Base-by-base conservation (phyloP, 2,113 vertebrate species). In the Archocentrus centrarchus region DNA sequence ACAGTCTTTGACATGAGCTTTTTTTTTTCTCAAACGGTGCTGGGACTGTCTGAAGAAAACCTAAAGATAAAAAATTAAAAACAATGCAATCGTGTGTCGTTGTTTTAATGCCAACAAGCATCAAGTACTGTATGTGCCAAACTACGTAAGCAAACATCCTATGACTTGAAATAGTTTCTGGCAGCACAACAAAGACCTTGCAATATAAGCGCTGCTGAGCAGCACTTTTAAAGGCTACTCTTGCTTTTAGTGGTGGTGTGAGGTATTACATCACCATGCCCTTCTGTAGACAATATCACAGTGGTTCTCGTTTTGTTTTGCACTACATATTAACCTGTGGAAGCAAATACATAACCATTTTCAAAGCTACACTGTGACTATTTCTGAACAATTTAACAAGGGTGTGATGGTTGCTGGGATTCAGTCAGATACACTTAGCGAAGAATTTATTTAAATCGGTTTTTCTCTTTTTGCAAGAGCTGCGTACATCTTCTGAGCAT, bases 121-220 rank as follows among this genome's bases (percentile, higher is more conserved):
- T 32, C 7, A 35, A 61, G 15, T 9, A 18, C 37, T 11, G 14
- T 44, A 50, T 39, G 27, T 79, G 14, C 14, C 41, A 60, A 60
- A 18, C 18, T 53, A 41, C 24, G 61, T 62, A n/a, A 50, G 15
- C 10, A 82, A 76, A 57, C 77, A 58, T 32, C 32, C 44, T 77
- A 17, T 18, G 13, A 8, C 15, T 47, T 83, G 8, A 75, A 81
- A 37, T 32, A 61, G 73, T 15, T 66, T 60, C 44, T 83, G 58
- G 83, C 50, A 81, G 64, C 24, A 60, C 14, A 44, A 81, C 77
- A 83, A 70, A 75, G 83, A n/a, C 15, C 7, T 17, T 41, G 41
- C 59, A 35, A 58, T 60, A 62, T 20, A 37, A 84, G 63, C 27
- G 75, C 35, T 11, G 53, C 62, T n/a, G 60, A 82, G 79, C 18